Evolutionary conservation across 2,797 vertebrate species (phyloP), one percentile per base, ranked within the genome.

Genomic region (Mustela erminea): DNA sequence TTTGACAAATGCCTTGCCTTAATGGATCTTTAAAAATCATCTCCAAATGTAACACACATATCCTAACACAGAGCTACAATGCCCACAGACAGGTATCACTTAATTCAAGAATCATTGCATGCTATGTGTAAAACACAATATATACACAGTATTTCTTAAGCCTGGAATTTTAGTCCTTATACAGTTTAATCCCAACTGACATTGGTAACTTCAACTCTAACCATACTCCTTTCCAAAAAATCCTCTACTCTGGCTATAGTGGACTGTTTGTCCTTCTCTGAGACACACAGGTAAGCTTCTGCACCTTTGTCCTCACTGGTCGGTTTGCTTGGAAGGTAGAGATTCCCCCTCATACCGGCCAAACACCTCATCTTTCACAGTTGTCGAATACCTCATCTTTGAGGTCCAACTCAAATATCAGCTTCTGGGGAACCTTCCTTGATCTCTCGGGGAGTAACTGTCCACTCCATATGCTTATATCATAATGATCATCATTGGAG

Each of bases 21-120:
- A 78, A 9, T 52, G 75, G 62, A 56, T 74, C 75, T 94, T 94
- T 56, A 68, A 90, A 93, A 96, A 74, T 56, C 41, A 93, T 82
- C 38, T 81, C 46, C 41, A 93, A 83, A 94, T 83, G 1, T 75
- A 70, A 92, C 35, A 96, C 25, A 82, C 17, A 87, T 3, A 92
- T 52, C 62, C 84, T 87, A 90, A 77, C 9, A 74, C 43, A 75
- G 12, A 93, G 62, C 49, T 70, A 78, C 32, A 88, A 56, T 0
- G 62, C 23, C 21, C 5, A 91, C 91, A 86, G 85, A 81, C 2
- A 87, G 46, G 87, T 60, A 80, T 46, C 49, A 81, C 64, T 83
- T 72, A 95, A 87, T 82, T 90, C 60, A 90, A 93, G 38, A 83
- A 82, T 70, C 54, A 52, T 56, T 87, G 27, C 32, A 75, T 75